These are phyloP conservation scores for Leptoclinus maculatus DNA, from an alignment of 2,797 vertebrate species.

Conservation along the genomic window DNA sequence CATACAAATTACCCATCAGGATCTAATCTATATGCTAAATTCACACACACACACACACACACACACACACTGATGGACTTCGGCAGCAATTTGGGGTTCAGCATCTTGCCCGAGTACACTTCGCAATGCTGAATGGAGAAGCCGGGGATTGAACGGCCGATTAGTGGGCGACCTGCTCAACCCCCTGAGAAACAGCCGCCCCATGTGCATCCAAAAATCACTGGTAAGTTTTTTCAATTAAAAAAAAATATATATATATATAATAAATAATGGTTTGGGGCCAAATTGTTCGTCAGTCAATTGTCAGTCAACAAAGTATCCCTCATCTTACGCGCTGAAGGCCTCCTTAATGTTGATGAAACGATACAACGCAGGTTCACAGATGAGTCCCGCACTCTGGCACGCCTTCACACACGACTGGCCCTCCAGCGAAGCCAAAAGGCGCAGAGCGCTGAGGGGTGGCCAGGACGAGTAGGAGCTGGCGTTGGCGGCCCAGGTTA, in stretches of 20 bases:
- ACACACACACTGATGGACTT: neutral
- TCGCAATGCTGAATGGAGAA: too few species aligned
- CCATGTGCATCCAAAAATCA: neutral
- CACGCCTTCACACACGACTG: constrained; percentile 90
- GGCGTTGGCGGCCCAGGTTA: constrained; percentile 86
- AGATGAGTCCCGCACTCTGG: constrained; percentile 87
- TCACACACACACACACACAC: neutral
- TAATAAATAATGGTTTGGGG: neutral
- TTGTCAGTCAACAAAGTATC: neutral
- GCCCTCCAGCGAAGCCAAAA: constrained; percentile 84
- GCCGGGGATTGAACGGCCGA: neutral
- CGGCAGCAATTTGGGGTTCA: neutral
- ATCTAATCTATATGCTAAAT: neutral
- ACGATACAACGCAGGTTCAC: constrained; percentile 93
- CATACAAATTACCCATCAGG: neutral
- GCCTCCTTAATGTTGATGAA: constrained; percentile 93
- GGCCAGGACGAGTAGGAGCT: constrained; percentile 86
- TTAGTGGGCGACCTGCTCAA: too few species aligned
- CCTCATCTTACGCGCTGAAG: constrained; percentile 89
- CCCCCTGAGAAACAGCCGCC: neutral
- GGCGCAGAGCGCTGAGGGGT: constrained; percentile 86
- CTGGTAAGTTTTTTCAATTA: neutral
- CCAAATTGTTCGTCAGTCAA: neutral
- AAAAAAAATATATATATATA: neutral
- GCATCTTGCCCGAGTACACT: neutral